Evolutionary conservation across 2,797 vertebrate species (phyloP), one percentile per base, ranked within the genome.

Genomic region (Tokudaia muenninki): DNA sequence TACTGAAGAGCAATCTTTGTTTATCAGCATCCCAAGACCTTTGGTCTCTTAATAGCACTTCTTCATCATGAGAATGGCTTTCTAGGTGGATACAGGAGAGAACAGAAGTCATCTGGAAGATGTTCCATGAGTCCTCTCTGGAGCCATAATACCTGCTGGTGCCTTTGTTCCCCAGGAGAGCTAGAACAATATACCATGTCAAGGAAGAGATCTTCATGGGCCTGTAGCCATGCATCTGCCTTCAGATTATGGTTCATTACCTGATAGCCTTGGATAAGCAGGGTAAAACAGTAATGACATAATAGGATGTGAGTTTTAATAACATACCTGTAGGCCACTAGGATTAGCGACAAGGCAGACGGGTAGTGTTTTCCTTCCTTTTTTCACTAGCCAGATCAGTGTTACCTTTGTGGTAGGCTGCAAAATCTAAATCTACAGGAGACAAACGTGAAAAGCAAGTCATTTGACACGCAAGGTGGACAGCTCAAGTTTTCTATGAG

Each of bases 261-360:
- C 97, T 97, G 96, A 98, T 98, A 92, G 94, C 77, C 70, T 95
- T 97, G 97, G 97, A 98, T 98, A 97, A 97, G 88, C 90, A 97
- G 88, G 98, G 95, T 97, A 91, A 95, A 72, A 97, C 98, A 98
- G 93, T 96, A 98, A 98, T 98, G 97, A 95, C 97, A 95, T 97
- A 95, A 93, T 98, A 97, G 96, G 95, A 90, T 84, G 41, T 93
- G 80, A 78, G 91, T 3, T 13, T 96, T 95, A 95, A 96, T 97
- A 96, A 92, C 55, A 37, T 87, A 90, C 96, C 98, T 98, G 70
- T 70, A 87, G 97, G 96, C 97, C 96, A 92, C 94, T 97, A 95
- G 94, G 88, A 97, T 89, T n/a, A 82, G 37, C 75, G 70, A 91
- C 75, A 95, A 78, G 75, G 81, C 92, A 67, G n/a, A 88, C 37